Evolutionary conservation across 2,888 invertebrate species (phyloP).

Genomic region (Drosophila pseudotakahashii): DNA sequence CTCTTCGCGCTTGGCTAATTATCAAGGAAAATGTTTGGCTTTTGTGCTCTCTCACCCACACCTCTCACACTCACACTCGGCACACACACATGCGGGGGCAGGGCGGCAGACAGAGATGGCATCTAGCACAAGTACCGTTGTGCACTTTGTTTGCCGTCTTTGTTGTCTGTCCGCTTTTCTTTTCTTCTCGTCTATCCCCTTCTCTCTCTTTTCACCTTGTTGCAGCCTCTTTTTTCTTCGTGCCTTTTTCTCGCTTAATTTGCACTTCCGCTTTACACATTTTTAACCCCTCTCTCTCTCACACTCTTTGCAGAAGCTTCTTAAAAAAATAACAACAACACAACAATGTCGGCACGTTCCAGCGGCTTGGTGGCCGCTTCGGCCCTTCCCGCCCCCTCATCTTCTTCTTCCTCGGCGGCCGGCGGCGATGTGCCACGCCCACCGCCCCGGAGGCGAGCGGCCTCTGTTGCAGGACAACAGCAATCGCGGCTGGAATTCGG

Average conservation of each 20-base stretch:
- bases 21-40: conserved; percentile 44
- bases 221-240: conserved; percentile 31
- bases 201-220: conserved; percentile 54
- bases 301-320: conserved; percentile 25
- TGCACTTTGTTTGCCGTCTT: conserved; percentile 54
- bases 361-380: conserved; percentile 46
- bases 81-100: conserved; percentile 17
- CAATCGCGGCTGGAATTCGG: conserved; percentile 71
- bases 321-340: conserved; percentile 8
- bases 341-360: conserved; percentile 65
- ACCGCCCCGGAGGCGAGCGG: conserved; percentile 82
- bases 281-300: conserved; percentile 3
- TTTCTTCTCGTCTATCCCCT: conserved; percentile 21
- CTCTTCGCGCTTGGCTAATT: conserved; percentile 76
- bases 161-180: conserved; percentile 64
- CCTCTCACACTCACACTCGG: not conserved
- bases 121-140: conserved; percentile 61
- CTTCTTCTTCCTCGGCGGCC: conserved; percentile 35
- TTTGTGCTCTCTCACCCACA: conserved; percentile 31
- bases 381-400: conserved; percentile 16
- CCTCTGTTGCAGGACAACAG: conserved; percentile 80
- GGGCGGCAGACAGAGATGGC: conserved; percentile 32
- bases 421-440: conserved; percentile 80
- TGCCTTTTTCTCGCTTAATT: conserved; percentile 59
- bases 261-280: conserved; percentile 60